Base-by-base conservation (phyloP, 1,140 invertebrate species). In the Pseudoatta argentina region DNA sequence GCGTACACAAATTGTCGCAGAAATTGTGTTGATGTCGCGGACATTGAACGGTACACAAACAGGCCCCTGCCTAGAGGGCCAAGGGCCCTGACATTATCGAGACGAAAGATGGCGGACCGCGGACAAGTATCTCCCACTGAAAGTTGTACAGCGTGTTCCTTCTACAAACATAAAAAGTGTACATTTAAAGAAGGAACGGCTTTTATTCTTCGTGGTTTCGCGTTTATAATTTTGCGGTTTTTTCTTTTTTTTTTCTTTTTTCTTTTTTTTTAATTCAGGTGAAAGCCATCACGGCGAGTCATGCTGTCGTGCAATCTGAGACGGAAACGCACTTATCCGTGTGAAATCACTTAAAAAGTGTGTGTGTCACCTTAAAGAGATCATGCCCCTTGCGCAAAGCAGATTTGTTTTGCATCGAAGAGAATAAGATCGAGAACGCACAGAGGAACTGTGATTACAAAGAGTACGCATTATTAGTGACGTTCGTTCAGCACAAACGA, bases 31-130 rank as follows among this genome's bases (percentile, higher is more conserved):
- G 6, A 48, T 10, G 48, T 51, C 18, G 1, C 4, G n/a, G 8
- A 24, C 18, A 34, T 51, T 4, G 8, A 63, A 57, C n/a, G 5
- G n/a, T n/a, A 27, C 24, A 6, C 7, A 7, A 63, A 63, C 55
- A n/a, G 79, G 79, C 55, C 79, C 39, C 79, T 73, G 55, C 21
- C 24, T 30, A 61, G 12, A 2, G 48, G 63, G 16, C 34, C 66
- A 10, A 73, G 55, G 69, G 69, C 39, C 69, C 69, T 61, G 79
- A 73, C 18, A 55, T 21, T 14, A 44, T 21, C 12, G 18, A 63
- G 4, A 18, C 5, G 30, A 51, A 83, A 75, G 55, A 83, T 83
- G 79, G 79, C 79, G 79, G 69, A 8, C 3, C 1, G 24, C 30
- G 7, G 10, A 69, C 18, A 24, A 16, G 55, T 5, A 61, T 61